Conservation (phyloP, 2,888 invertebrate genomes). For the Epsilonema sp. region DNA sequence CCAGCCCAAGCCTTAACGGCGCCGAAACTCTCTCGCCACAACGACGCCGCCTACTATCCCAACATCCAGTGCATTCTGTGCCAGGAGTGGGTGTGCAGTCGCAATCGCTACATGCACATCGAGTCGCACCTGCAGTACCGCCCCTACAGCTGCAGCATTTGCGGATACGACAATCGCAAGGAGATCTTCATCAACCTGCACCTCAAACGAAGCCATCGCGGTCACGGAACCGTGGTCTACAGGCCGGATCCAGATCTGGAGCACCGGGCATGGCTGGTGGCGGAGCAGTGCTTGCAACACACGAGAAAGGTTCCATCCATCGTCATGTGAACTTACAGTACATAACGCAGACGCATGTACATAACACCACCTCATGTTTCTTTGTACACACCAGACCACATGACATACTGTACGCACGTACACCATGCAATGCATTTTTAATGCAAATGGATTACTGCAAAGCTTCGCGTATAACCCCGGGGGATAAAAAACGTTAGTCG, state of each 20-base stretch:
- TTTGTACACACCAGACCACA: too few relatives aligned
- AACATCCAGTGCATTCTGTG: slow-evolving; percentile 13
- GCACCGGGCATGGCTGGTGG: slow-evolving; percentile 11
- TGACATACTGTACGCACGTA: too few relatives aligned
- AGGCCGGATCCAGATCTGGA: slow-evolving; percentile 11
- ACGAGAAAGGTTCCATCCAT: slow-evolving; percentile 10
- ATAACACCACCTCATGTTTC: too few relatives aligned
- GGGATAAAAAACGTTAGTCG: too few relatives aligned
- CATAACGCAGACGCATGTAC: too few relatives aligned
- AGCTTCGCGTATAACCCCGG: too few relatives aligned
- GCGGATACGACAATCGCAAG: slow-evolving; percentile 13
- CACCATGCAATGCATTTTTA: too few relatives aligned
- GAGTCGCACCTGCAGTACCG: slow-evolving; percentile 13
- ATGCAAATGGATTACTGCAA: too few relatives aligned
- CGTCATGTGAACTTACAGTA: too few relatives aligned
- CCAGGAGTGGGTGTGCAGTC: slow-evolving; percentile 11
- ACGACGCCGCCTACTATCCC: slow-evolving; percentile 13
- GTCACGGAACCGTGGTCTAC: slow-evolving; percentile 6
- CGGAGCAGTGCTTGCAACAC: slow-evolving; percentile 13
- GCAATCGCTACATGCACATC: slow-evolving; percentile 11
- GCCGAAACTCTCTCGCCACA: slow-evolving; percentile 36
- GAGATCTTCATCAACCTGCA: slow-evolving; percentile 13
- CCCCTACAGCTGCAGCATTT: slow-evolving; percentile 11
- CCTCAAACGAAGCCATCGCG: slow-evolving; percentile 9
- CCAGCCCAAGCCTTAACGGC: too few relatives aligned